These are phyloP conservation scores for Threskiornis aethiopicus DNA, from an alignment of 2,797 vertebrate genomes.

Conservation along the genomic window DNA sequence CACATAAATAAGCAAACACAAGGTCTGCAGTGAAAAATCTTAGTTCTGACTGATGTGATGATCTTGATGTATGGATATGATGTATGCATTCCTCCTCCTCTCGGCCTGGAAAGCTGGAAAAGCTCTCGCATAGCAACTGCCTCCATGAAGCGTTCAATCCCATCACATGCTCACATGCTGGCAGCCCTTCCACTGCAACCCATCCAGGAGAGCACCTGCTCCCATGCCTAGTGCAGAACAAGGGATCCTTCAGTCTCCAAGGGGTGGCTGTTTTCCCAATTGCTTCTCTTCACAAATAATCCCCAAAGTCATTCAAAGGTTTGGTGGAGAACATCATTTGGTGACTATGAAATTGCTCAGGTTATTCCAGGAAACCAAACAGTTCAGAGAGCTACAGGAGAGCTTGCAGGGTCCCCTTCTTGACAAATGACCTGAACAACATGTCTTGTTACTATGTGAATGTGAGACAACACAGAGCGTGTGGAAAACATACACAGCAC, in stretches of 20 bases:
- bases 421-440: background rate
- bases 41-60: background rate
- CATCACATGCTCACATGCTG: background rate
- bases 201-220: background rate
- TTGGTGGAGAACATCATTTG: background rate
- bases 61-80: background rate
- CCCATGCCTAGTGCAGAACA: background rate
- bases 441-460: background rate
- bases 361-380: background rate
- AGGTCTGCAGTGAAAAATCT: background rate
- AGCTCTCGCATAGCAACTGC: background rate
- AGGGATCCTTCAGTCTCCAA: background rate
- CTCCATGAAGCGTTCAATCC: fast-evolving
- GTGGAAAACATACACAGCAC: background rate
- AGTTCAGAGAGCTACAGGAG: background rate
- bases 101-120: background rate
- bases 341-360: background rate
- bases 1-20: background rate
- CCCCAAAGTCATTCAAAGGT: background rate
- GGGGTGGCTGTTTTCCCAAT: background rate
- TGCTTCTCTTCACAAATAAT: background rate
- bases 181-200: too few species aligned
- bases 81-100: background rate
- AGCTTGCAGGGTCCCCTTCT: background rate
- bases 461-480: background rate